Conservation (phyloP, 35 echinoderm and acorn worm species). For the Anneissia japonica region DNA sequence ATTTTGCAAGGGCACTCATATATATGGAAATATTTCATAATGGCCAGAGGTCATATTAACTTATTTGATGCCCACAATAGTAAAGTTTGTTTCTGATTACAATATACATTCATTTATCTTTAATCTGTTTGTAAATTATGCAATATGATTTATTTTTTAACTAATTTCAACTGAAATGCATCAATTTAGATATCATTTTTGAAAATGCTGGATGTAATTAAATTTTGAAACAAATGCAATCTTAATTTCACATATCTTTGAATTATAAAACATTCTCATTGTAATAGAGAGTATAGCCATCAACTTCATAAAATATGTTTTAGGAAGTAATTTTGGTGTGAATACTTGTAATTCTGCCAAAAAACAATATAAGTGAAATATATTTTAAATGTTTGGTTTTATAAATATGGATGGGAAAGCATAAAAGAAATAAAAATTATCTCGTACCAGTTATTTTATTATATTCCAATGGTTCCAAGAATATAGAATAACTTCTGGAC, state of each 20-base stretch:
- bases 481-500: too few species aligned
- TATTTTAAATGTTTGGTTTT: not conserved
- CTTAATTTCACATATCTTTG: too few species aligned
- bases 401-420: not conserved
- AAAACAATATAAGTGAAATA: too few species aligned
- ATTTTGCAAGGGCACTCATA: not conserved
- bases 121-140: not conserved
- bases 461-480: too few species aligned
- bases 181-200: too few species aligned
- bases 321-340: too few species aligned
- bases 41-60: not conserved
- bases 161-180: too few species aligned
- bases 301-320: not conserved
- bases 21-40: not conserved
- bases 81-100: not conserved
- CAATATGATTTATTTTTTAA: not conserved
- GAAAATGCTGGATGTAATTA: too few species aligned
- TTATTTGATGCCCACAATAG: not conserved
- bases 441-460: too few species aligned
- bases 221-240: too few species aligned
- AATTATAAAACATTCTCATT: not conserved
- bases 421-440: too few species aligned
- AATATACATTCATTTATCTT: not conserved
- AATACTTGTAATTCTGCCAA: too few species aligned
- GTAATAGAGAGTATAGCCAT: not conserved